A percentile compares a stretch with the other conserved stretches of the same genome.
Evolutionary conservation across 35 echinoderm and acorn worm genomes (phyloP).

Genomic region (Anneissia japonica): DNA sequence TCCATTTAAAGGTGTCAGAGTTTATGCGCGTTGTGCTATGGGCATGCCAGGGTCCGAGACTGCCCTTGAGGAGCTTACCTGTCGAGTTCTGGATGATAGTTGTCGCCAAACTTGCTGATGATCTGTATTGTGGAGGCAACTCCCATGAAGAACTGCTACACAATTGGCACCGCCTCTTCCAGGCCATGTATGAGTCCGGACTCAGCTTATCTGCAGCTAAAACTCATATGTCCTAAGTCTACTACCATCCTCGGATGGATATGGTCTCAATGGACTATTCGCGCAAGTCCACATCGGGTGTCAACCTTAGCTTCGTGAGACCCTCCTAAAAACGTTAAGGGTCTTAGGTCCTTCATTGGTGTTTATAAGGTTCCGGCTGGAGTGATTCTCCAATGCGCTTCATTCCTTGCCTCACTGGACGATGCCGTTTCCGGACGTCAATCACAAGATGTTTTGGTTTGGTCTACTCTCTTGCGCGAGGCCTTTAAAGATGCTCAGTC

Average conservation of each 20-base stretch:
- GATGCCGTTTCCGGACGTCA: not conserved
- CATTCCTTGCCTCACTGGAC: constrained; percentile 5
- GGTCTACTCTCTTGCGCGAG: not conserved
- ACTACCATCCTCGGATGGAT: constrained; percentile 51
- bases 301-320: constrained; percentile 18
- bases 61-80: constrained; percentile 57
- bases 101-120: constrained; percentile 37
- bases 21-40: constrained; percentile 52
- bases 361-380: constrained; percentile 20
- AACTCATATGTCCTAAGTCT: constrained; percentile 40
- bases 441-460: not conserved
- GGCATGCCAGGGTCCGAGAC: constrained; percentile 56
- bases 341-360: constrained; percentile 26
- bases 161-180: constrained; percentile 20
- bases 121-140: constrained; percentile 38
- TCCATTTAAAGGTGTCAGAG: constrained; percentile 40
- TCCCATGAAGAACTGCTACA: constrained; percentile 12
- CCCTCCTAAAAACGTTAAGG: not conserved
- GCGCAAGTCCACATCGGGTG: not conserved
- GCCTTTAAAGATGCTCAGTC: not conserved
- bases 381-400: not conserved
- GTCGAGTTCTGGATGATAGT: too few species aligned
- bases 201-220: not conserved
- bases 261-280: constrained; percentile 2
- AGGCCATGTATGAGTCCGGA: not conserved